Conservation (phyloP, 2,888 invertebrate genomes). For the Busseola fusca region DNA sequence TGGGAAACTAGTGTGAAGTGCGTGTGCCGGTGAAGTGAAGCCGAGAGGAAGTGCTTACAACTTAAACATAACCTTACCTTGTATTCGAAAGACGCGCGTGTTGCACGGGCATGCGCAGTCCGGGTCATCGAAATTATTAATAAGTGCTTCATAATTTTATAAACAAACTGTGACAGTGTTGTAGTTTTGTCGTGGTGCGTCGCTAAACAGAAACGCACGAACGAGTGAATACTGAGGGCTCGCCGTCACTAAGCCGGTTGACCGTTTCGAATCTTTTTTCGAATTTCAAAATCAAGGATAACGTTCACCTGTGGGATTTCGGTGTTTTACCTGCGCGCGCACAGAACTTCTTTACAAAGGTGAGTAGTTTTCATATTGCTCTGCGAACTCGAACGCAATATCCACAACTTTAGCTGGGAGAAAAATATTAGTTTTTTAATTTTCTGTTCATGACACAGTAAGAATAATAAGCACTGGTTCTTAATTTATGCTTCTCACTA, state of each 20-base stretch:
- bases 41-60: slow-evolving; percentile 77
- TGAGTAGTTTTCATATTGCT: slow-evolving; percentile 67
- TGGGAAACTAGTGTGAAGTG: slow-evolving; percentile 77
- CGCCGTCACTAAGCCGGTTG: slow-evolving; percentile 56
- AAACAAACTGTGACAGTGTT: slow-evolving; percentile 84
- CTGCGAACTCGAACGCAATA: slow-evolving; percentile 44
- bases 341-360: slow-evolving; percentile 84
- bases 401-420: slow-evolving; percentile 41
- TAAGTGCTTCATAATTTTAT: slow-evolving; percentile 84
- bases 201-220: slow-evolving; percentile 78
- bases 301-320: slow-evolving; percentile 88
- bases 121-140: slow-evolving; percentile 81
- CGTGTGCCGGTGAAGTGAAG: slow-evolving; percentile 74
- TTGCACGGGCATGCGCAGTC: slow-evolving; percentile 86
- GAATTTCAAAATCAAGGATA: slow-evolving; percentile 78
- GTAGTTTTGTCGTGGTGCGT: slow-evolving; percentile 75
- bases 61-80: slow-evolving; percentile 84
- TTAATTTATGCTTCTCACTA: slow-evolving; percentile 14
- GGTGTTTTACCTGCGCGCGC: slow-evolving; percentile 87
- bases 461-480: slow-evolving; percentile 13
- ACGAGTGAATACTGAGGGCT: slow-evolving; percentile 61
- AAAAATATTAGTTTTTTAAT: slow-evolving; percentile 30
- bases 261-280: slow-evolving; percentile 65
- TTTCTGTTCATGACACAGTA: slow-evolving; percentile 25
- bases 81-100: slow-evolving; percentile 84